These are phyloP conservation scores for Tinea pellionella DNA, from an alignment of 2,888 invertebrate species.

Conservation along the genomic window DNA sequence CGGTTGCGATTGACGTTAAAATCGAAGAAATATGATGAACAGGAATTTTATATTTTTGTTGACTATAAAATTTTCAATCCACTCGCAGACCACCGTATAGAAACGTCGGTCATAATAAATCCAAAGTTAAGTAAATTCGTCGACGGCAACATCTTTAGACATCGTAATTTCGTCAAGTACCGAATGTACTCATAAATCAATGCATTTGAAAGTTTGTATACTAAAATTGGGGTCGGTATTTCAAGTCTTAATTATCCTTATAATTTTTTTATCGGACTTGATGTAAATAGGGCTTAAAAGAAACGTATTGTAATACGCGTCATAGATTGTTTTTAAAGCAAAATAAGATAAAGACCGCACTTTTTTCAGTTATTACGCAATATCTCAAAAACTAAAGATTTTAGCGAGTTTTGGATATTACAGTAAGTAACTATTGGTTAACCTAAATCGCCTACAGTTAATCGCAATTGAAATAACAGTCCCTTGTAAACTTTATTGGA, in stretches of 20 bases:
- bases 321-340: too few relatives aligned
- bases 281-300: too few relatives aligned
- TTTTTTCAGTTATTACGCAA: too few relatives aligned
- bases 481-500: background rate
- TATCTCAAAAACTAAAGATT: background rate
- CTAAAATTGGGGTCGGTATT: background rate
- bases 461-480: background rate
- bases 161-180: slow-evolving; percentile 5
- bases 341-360: too few relatives aligned
- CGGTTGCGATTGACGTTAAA: too few relatives aligned
- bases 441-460: background rate
- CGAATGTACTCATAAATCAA: background rate
- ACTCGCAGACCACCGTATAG: background rate
- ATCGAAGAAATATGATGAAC: too few relatives aligned
- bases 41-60: too few relatives aligned
- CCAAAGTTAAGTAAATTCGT: background rate
- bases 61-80: too few relatives aligned
- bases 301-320: too few relatives aligned
- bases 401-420: too few relatives aligned
- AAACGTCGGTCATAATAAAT: background rate
- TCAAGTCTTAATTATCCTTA: background rate
- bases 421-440: background rate
- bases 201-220: background rate
- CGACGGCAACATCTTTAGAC: background rate
- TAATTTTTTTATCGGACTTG: too few relatives aligned